phyloP scores from a whole-genome alignment of 2,797 vertebrate species.

The Yasuhikotakia modesta region DNA sequence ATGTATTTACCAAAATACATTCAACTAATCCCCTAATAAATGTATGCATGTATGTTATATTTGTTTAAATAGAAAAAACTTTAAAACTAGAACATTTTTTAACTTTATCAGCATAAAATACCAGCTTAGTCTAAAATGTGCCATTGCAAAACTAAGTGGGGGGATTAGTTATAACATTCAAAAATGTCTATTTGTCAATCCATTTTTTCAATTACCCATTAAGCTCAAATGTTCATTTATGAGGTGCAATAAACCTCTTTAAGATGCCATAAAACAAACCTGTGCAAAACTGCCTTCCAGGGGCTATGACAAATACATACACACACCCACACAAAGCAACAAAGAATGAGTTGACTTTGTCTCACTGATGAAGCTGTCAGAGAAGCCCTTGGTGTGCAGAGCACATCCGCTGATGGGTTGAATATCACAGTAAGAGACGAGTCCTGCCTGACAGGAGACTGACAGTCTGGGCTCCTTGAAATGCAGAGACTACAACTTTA shows the following conservation, averaged over 20 bases:
- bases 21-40: constrained; percentile 2
- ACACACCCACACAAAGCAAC: constrained; percentile 13
- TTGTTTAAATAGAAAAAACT: not conserved
- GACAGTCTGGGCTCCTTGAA: constrained; percentile 33
- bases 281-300: not conserved
- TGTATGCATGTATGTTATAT: no score
- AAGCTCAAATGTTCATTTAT: not conserved
- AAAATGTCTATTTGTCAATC: not conserved
- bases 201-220: no score
- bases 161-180: not conserved
- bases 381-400: constrained; percentile 37
- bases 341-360: constrained; percentile 25
- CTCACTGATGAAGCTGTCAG: constrained; percentile 27
- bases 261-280: constrained; percentile 1
- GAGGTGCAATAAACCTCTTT: not conserved
- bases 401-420: constrained; percentile 27
- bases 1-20: constrained; percentile 22
- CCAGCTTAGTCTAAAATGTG: no score
- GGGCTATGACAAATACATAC: not conserved
- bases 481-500: constrained; percentile 7
- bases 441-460: constrained; percentile 35
- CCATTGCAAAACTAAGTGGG: not conserved
- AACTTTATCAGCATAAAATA: no score
- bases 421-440: constrained; percentile 34
- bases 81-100: not conserved